Conservation (phyloP, 2,113 vertebrate genomes). For the Parus major region DNA sequence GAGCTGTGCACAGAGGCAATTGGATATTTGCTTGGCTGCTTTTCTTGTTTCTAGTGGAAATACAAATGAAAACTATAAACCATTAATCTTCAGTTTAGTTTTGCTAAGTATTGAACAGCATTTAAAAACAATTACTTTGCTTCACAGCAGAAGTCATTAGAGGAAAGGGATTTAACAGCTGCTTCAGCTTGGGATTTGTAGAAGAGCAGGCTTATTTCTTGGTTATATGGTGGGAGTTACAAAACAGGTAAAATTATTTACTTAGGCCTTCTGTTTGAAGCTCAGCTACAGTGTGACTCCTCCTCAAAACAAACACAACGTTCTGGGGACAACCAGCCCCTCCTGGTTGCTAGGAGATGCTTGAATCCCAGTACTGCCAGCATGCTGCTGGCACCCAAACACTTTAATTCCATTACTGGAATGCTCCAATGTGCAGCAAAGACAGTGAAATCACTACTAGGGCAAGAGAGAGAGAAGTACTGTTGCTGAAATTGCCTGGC, state of each 20-base stretch:
- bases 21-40: slow-evolving; percentile 30
- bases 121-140: slow-evolving; percentile 68
- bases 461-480: neutral
- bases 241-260: neutral
- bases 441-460: neutral
- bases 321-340: neutral
- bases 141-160: slow-evolving; percentile 45
- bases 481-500: neutral
- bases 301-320: neutral
- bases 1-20: neutral
- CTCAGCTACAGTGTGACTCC: neutral
- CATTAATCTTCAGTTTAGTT: slow-evolving; percentile 72
- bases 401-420: neutral
- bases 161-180: slow-evolving; percentile 56
- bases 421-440: neutral
- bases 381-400: neutral
- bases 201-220: neutral
- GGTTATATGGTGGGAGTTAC: neutral
- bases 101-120: slow-evolving; percentile 58
- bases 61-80: slow-evolving; percentile 67
- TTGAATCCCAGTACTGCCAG: neutral
- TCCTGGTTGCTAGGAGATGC: neutral
- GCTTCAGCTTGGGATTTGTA: neutral
- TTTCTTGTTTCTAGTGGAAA: slow-evolving; percentile 58
- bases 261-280: neutral